Evolutionary conservation across 2,113 vertebrate genomes (phyloP), one percentile per base, ranked within the genome.

Genomic region (Lepidiolamprologus cunningtoni): DNA sequence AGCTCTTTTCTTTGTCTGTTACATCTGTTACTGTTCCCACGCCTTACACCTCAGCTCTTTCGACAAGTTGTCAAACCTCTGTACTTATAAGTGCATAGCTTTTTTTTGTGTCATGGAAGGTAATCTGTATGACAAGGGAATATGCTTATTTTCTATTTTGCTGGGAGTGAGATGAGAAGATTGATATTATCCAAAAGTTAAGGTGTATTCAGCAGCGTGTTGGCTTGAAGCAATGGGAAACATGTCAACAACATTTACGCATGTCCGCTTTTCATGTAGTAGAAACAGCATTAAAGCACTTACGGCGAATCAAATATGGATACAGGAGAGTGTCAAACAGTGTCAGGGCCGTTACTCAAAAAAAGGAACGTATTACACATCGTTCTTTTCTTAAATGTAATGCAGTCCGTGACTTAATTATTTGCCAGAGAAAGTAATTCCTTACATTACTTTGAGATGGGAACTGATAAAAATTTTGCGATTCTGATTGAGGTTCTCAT

Each of bases 301-400:
- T 71, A 14, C 0, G 3, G 12, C 0, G 0, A 45, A 45, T 73
- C 37, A 73, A 73, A 17, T 45, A 45, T 21, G 12, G 13, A 26
- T 28, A 47, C 21, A 26, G 68, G 68, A 47, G 23, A 0, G 40
- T 47, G 13, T 73, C 68, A 42, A 66, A 37, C 33, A 66, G 33
- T 13, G 3, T 66, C 4, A 66, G 17, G 9, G 0, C 0, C 1
- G 4, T 35, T 8, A n/a, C 31, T n/a, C 17, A 66, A 66, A 66
- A 3, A 35, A 66, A 35, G 10, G 9, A 35, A n/a, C 3, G 2
- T 12, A 35, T 66, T 35, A 66, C 31, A 66, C 10, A 66, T 66
- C 0, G 0, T 66, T 66, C 31, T 66, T 66, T n/a, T 66, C 61
- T 35, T 66, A n/a, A 35, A 66, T 35, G 9, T 66, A 66, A 35